Conservation (phyloP, 2,888 invertebrate genomes). For the Cheilosia grossa region DNA sequence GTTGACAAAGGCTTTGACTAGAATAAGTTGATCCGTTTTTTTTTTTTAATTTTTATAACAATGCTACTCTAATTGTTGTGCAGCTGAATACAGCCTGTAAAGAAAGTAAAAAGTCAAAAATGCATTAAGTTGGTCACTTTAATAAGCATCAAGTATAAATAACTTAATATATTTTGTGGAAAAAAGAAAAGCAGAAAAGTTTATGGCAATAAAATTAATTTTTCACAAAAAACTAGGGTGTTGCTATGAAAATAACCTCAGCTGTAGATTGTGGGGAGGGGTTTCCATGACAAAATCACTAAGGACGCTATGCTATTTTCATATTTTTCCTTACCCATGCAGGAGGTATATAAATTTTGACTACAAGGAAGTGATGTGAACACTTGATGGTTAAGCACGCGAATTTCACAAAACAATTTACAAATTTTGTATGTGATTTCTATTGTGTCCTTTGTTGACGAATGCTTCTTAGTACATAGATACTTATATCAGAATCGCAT, state of each 20-base stretch:
- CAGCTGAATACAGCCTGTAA: conserved; percentile 70
- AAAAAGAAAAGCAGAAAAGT: too few species aligned
- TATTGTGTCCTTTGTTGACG: not conserved
- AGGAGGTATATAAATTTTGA: not conserved
- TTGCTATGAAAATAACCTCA: conserved; percentile 82
- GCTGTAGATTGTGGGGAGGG: conserved; percentile 48
- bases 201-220: conserved; percentile 13
- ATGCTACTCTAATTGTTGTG: conserved; percentile 36
- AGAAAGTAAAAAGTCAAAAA: not conserved
- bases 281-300: conserved; percentile 73
- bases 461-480: too few species aligned
- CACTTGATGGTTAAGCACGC: conserved; percentile 18
- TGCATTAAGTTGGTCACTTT: not conserved
- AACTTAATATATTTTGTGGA: too few species aligned
- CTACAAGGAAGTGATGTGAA: conserved; percentile 11
- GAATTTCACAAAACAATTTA: not conserved
- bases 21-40: conserved; percentile 42
- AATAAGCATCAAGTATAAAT: not conserved
- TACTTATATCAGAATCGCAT: too few species aligned
- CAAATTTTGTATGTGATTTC: not conserved
- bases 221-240: conserved; percentile 77
- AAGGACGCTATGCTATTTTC: conserved; percentile 68
- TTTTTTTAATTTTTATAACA: conserved; percentile 56
- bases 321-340: conserved; percentile 17
- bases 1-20: conserved; percentile 46